phyloP scores from a whole-genome alignment of 2,888 invertebrate genomes.

The Hirudinaria manillensis region DNA sequence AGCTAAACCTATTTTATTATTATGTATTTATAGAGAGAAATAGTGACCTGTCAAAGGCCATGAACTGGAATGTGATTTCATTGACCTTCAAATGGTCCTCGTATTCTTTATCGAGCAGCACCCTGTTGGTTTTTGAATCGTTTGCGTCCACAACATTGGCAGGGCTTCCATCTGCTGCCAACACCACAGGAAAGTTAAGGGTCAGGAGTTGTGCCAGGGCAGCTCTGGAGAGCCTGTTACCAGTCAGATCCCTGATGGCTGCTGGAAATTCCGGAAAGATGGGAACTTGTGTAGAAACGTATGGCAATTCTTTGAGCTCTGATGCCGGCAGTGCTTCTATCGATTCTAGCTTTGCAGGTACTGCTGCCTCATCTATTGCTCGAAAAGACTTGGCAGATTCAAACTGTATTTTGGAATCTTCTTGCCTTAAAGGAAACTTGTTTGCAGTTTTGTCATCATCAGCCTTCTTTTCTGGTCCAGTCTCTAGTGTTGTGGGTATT shows the following conservation, averaged over 20 bases:
- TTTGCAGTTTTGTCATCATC: conserved; percentile 1
- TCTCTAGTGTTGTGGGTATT: too few species aligned
- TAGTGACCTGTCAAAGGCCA: conserved; percentile 54
- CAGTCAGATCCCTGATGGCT: conserved; percentile 28
- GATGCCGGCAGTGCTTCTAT: background rate
- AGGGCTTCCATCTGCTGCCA: conserved; percentile 52
- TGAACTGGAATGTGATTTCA: conserved; percentile 56
- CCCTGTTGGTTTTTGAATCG: conserved; percentile 39
- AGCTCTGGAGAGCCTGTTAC: conserved; percentile 50
- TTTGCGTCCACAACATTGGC: conserved; percentile 54
- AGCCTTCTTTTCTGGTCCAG: background rate
- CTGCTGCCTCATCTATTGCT: background rate
- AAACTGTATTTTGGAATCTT: too few species aligned
- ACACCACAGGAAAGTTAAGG: conserved; percentile 51
- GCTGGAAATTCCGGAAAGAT: conserved; percentile 35
- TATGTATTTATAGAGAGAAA: conserved; percentile 15
- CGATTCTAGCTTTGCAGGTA: background rate
- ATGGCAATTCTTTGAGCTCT: conserved; percentile 47
- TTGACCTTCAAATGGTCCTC: conserved; percentile 54
- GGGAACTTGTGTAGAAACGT: conserved; percentile 48
- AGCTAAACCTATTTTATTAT: too few species aligned
- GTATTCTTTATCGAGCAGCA: conserved; percentile 49
- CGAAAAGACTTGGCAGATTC: too few species aligned
- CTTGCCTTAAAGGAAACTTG: too few species aligned
- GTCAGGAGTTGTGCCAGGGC: conserved; percentile 52